Conservation (phyloP, 2,888 invertebrate genomes). For the Arge pagana region DNA sequence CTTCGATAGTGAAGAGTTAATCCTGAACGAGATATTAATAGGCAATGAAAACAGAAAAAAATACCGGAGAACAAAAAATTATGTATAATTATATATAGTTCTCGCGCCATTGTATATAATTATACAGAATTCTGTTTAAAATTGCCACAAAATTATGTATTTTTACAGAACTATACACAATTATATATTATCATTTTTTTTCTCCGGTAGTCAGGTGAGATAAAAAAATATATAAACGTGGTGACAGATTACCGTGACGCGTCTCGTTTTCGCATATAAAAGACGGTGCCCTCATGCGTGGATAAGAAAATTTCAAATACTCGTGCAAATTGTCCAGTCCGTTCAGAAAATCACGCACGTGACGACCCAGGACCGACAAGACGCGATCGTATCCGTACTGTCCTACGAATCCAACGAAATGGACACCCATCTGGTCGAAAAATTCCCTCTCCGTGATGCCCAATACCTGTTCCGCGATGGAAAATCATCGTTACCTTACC, state of each 20-base stretch:
- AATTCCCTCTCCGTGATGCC: constrained; percentile 88
- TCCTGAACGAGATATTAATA: constrained; percentile 65
- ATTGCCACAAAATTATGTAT: constrained; percentile 3
- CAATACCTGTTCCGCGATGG: too few relatives aligned
- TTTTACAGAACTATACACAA: background rate
- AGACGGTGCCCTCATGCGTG: constrained; percentile 88
- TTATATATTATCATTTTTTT: background rate
- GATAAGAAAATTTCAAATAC: constrained; percentile 95
- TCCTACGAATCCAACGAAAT: constrained; percentile 91
- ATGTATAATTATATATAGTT: too few relatives aligned
- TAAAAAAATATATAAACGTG: background rate
- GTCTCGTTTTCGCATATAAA: constrained; percentile 98
- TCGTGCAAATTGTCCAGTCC: constrained; percentile 96
- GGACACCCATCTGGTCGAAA: constrained; percentile 93
- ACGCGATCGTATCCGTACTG: constrained; percentile 95
- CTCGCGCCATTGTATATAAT: too few relatives aligned
- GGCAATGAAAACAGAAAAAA: too few relatives aligned
- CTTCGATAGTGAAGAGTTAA: constrained; percentile 92
- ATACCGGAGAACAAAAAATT: constrained; percentile 15
- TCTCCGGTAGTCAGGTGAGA: constrained; percentile 2
- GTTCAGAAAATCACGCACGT: constrained; percentile 94
- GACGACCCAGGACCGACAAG: constrained; percentile 85
- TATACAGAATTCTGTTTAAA: constrained; percentile 14
- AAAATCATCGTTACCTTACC: too few relatives aligned
- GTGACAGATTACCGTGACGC: constrained; percentile 61